phyloP scores from a whole-genome alignment of 2,797 vertebrate species.

The Hybognathus amarus region DNA sequence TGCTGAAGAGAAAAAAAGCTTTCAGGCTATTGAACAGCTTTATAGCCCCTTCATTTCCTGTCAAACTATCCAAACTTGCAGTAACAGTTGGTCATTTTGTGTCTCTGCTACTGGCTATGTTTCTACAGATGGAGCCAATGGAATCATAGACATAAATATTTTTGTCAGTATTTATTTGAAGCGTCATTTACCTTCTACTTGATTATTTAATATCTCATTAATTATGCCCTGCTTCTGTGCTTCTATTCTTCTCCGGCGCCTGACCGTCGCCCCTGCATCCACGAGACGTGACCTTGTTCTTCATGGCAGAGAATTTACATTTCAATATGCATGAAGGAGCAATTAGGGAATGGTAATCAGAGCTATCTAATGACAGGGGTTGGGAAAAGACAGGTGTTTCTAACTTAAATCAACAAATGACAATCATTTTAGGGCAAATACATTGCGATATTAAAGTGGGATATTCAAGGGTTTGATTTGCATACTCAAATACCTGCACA shows the following conservation, averaged over 20 bases:
- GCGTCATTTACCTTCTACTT: constrained; percentile 45
- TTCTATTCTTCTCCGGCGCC: constrained; percentile 20
- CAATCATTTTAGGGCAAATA: constrained; percentile 7
- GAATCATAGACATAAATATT: constrained; percentile 17
- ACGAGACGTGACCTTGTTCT: constrained; percentile 52
- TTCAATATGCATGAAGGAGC: constrained; percentile 47
- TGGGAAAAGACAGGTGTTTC: constrained; percentile 14
- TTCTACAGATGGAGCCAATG: constrained; percentile 38
- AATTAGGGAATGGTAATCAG: constrained; percentile 50
- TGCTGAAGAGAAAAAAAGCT: not conserved
- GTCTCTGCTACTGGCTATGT: constrained; percentile 11
- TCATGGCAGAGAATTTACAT: constrained; percentile 32
- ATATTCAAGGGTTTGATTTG: constrained; percentile 31
- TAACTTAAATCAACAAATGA: constrained; percentile 20
- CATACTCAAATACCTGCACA: constrained; percentile 37
- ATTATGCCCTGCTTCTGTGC: constrained; percentile 30
- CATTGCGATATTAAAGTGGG: not conserved
- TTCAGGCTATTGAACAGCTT: not conserved
- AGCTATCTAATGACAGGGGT: constrained; percentile 14
- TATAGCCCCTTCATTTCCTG: constrained; percentile 46
- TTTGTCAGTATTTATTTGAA: constrained; percentile 36
- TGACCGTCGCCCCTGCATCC: constrained; percentile 33
- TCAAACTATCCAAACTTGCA: constrained; percentile 31
- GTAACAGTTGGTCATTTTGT: constrained; percentile 25
- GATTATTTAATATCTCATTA: constrained; percentile 43